Evolutionary conservation across 2,888 invertebrate species (phyloP).

Genomic region (Synanthedon myopaeformis): DNA sequence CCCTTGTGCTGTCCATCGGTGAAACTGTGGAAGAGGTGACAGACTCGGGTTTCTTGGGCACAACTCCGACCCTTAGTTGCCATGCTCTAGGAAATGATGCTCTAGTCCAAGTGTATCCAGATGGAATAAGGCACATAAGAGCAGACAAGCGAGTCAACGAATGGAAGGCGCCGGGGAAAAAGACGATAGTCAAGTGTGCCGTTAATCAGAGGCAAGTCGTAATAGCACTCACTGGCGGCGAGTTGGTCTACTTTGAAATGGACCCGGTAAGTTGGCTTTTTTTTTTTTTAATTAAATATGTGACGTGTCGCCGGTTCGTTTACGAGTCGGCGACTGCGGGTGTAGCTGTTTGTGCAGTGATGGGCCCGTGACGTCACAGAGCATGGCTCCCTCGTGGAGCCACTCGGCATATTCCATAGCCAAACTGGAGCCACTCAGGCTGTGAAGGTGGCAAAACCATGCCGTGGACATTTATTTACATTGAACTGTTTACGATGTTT

Average conservation of each 20-base stretch:
- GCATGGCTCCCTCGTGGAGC: constrained; percentile 67
- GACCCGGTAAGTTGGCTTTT: constrained; percentile 83
- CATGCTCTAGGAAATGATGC: constrained; percentile 98
- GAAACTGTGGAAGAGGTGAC: constrained; percentile 99
- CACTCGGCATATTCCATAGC: constrained; percentile 81
- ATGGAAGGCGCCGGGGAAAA: constrained; percentile 99
- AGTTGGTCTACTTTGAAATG: constrained; percentile 99
- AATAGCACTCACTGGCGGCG: constrained; percentile 96
- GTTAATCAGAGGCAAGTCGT: constrained; percentile 99
- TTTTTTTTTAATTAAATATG: constrained; percentile 42
- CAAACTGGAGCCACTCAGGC: constrained; percentile 77
- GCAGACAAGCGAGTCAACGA: constrained; percentile 98
- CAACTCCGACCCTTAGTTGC: constrained; percentile 98
- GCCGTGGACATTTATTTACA: constrained; percentile 65
- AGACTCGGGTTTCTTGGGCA: constrained; percentile 98
- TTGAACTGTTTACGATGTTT: background rate
- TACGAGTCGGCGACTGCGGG: constrained; percentile 35
- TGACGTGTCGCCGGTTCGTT: constrained; percentile 33
- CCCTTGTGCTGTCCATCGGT: constrained; percentile 97
- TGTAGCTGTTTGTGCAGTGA: constrained; percentile 70
- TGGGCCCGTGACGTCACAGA: constrained; percentile 74
- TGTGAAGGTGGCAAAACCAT: constrained; percentile 79
- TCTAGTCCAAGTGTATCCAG: constrained; percentile 98
- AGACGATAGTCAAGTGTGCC: constrained; percentile 96
- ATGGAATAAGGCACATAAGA: constrained; percentile 97